Conservation (phyloP, 2,888 invertebrate species). For the Diabrotica balteata region DNA sequence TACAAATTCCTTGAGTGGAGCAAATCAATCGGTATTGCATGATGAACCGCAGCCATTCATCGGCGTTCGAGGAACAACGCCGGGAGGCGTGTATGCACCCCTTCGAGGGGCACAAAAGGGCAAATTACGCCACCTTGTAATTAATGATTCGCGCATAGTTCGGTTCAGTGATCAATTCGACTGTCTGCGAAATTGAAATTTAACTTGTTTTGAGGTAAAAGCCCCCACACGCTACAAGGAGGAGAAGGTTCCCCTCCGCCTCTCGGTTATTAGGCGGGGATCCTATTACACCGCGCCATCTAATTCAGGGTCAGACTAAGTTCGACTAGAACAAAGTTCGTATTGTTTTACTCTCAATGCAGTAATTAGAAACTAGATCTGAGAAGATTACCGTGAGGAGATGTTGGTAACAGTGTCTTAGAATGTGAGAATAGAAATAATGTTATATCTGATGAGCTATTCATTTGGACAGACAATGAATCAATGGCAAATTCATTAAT, state of each 20-base stretch:
- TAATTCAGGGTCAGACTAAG: conserved; percentile 2
- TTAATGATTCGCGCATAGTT: conserved; percentile 57
- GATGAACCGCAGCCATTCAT: conserved; percentile 22
- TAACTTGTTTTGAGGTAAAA: conserved; percentile 39
- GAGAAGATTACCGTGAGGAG: too few relatives aligned
- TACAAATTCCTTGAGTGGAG: too few relatives aligned
- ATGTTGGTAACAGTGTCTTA: too few relatives aligned
- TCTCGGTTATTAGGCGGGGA: conserved; percentile 4
- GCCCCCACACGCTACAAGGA: conserved; percentile 24
- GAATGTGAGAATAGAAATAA: too few relatives aligned
- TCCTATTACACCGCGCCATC: conserved; percentile 11
- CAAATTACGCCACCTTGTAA: conserved; percentile 53
- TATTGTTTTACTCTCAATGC: too few relatives aligned
- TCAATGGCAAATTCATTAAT: too few relatives aligned
- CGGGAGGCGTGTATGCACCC: conserved; percentile 20
- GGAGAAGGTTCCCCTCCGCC: not conserved
- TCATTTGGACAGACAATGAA: too few relatives aligned
- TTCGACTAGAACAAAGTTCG: too few relatives aligned
- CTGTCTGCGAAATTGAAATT: conserved; percentile 53
- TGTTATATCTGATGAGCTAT: too few relatives aligned
- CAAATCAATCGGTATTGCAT: conserved; percentile 22
- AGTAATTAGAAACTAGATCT: too few relatives aligned
- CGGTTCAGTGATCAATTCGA: conserved; percentile 55
- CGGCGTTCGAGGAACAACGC: conserved; percentile 13
- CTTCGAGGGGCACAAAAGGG: conserved; percentile 47